Evolutionary conservation across 1,140 invertebrate species (phyloP), one percentile per base, ranked within the genome.

Genomic region (Eurosta solidaginis): DNA sequence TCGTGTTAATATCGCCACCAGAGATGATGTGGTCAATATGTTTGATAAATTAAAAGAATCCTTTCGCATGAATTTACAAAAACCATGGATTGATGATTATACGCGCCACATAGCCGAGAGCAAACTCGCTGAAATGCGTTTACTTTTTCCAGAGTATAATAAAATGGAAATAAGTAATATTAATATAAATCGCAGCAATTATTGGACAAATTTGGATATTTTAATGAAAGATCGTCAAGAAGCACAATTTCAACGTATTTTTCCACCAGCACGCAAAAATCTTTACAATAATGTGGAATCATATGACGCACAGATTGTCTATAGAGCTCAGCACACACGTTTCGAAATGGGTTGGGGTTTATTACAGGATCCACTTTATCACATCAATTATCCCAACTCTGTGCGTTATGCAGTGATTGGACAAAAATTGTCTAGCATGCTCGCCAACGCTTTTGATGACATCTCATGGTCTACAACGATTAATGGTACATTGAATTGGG

Each of bases 261-360:
- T 79, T 7, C 82, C 83, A 17, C 82, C 36, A 79, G 54, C 0
- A 10, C 73, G 0, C 80, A 79, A 0, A 7, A 33, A 68, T 14
- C 82, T 82, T 0, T 29, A 47, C 4, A 80, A 86, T 77, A 80
- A 82, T 12, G 78, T 86, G 4, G 81, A 86, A 75, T 79, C 85
- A 1, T 84, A 79, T 17, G 85, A 86, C 22, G 80, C 80, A 0
- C 79, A 81, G 0, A 77, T 85, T n/a, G 45, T 77, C 0, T 84
- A 83, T 5, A 78, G 83, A 1, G 96, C 97, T 1, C 97, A 96
- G 1, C 97, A 97, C 84, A 98, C 98, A 88, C 96, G 98, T 83
- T 96, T 97, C 82, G 97, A 98, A 0, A 97, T 99, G 85, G 97
- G 97, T 0, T 97, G 97, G 77, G 97, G 96, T 3, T 96, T 98